Conservation (phyloP, 2,888 invertebrate species). For the Sipha maydis region DNA sequence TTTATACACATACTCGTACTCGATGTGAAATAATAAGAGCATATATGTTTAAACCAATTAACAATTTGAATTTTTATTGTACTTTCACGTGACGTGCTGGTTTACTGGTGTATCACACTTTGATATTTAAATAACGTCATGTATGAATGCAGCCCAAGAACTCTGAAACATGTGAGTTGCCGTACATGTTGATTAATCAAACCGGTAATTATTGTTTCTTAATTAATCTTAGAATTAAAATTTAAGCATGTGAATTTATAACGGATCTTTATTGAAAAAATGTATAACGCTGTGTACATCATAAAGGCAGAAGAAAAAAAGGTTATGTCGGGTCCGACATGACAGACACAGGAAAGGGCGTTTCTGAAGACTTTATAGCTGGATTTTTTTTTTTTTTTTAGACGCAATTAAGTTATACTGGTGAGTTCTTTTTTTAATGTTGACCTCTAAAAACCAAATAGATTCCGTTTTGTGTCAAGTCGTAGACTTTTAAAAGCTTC, state of each 20-base stretch:
- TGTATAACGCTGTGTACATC: not conserved
- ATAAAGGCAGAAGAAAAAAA: not conserved
- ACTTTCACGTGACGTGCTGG: too few relatives aligned
- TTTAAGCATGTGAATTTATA: not conserved
- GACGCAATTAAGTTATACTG: constrained; percentile 36
- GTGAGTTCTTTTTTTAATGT: constrained; percentile 1
- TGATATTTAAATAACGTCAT: not conserved
- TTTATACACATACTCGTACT: too few relatives aligned
- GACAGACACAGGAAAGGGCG: constrained; percentile 50
- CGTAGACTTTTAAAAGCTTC: constrained; percentile 27
- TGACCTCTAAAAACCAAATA: not conserved
- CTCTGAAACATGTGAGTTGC: not conserved
- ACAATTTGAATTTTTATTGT: too few relatives aligned
- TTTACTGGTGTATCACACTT: too few relatives aligned
- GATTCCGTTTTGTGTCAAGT: constrained; percentile 31
- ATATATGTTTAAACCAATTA: too few relatives aligned
- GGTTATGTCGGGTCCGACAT: constrained; percentile 20
- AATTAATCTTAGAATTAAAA: not conserved
- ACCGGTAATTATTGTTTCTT: not conserved
- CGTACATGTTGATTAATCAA: not conserved
- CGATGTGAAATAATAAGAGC: too few relatives aligned
- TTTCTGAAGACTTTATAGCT: constrained; percentile 46
- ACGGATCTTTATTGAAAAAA: not conserved
- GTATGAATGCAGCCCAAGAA: not conserved
- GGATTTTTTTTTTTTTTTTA: constrained; percentile 47